phyloP scores from a whole-genome alignment of 2,888 invertebrate species.

The Ditula angustiorana region DNA sequence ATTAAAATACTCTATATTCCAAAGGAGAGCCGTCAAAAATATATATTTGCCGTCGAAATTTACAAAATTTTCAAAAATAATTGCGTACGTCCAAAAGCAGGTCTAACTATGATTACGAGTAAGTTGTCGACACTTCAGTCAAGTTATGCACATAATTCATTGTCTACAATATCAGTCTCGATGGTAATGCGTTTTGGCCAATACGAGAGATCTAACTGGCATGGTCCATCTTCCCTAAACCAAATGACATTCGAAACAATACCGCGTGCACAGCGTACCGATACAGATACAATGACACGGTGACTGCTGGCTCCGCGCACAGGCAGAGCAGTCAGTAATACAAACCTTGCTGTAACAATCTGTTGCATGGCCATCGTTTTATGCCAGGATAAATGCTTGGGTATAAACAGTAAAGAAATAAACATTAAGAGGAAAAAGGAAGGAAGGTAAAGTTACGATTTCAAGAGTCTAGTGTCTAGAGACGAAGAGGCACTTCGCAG shows the following conservation, averaged over 20 bases:
- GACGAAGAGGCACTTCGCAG: conserved; percentile 39
- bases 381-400: not conserved
- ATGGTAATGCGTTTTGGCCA: conserved; percentile 83
- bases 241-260: conserved; percentile 58
- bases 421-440: conserved; percentile 32
- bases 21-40: conserved; percentile 83
- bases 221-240: conserved; percentile 61
- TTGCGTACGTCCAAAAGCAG: conserved; percentile 77
- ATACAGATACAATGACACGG: conserved; percentile 71
- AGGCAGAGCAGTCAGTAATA: not conserved
- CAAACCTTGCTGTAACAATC: not conserved
- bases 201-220: conserved; percentile 78
- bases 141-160: conserved; percentile 23
- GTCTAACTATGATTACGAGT: conserved; percentile 77
- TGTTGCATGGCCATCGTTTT: not conserved
- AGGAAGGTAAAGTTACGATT: conserved; percentile 30
- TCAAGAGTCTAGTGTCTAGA: conserved; percentile 41
- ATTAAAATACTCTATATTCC: conserved; percentile 75
- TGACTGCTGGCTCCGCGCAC: conserved; percentile 24
- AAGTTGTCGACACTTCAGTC: conserved; percentile 66
- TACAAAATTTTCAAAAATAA: conserved; percentile 78
- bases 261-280: conserved; percentile 62
- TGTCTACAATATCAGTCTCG: conserved; percentile 82
- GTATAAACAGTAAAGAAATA: conserved; percentile 37
- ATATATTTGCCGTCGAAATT: conserved; percentile 74